Evolutionary conservation across 1,140 invertebrate species (phyloP).

Genomic region (Harlomillsia oculata): DNA sequence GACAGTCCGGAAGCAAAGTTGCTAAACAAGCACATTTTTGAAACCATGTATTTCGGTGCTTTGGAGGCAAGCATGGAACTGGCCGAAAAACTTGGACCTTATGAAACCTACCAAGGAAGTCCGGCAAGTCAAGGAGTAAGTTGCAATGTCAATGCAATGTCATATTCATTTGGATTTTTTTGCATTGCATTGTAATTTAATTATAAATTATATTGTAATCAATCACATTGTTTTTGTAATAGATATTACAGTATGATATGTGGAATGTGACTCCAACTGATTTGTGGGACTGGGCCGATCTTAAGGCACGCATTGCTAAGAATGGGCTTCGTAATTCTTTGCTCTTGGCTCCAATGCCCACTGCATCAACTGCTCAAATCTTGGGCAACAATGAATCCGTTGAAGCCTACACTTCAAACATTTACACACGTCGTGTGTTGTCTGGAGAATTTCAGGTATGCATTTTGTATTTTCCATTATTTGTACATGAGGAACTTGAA

Average conservation of each 20-base stretch:
- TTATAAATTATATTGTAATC: conserved; percentile 1
- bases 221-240: not conserved
- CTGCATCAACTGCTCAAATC: conserved; percentile 97
- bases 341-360: conserved; percentile 95
- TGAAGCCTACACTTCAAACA: conserved; percentile 96
- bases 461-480: not conserved
- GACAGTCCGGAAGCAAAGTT: conserved; percentile 72
- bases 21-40: conserved; percentile 94
- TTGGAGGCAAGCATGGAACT: conserved; percentile 93
- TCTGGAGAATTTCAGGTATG: conserved; percentile 71
- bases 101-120: conserved; percentile 81
- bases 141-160: too few relatives aligned
- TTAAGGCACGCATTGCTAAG: conserved; percentile 79
- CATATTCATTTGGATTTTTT: not conserved
- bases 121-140: conserved; percentile 85
- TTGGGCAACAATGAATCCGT: conserved; percentile 98
- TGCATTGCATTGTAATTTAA: not conserved
- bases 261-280: conserved; percentile 83
- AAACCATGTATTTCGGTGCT: conserved; percentile 96
- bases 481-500: not conserved
- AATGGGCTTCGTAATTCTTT: conserved; percentile 91
- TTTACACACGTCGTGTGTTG: conserved; percentile 85
- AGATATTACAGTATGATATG: conserved; percentile 96
- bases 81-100: conserved; percentile 73
- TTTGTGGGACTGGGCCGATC: conserved; percentile 76